Evolutionary conservation across 2,113 vertebrate genomes (phyloP).

Genomic region (Xiphophorus maculatus): DNA sequence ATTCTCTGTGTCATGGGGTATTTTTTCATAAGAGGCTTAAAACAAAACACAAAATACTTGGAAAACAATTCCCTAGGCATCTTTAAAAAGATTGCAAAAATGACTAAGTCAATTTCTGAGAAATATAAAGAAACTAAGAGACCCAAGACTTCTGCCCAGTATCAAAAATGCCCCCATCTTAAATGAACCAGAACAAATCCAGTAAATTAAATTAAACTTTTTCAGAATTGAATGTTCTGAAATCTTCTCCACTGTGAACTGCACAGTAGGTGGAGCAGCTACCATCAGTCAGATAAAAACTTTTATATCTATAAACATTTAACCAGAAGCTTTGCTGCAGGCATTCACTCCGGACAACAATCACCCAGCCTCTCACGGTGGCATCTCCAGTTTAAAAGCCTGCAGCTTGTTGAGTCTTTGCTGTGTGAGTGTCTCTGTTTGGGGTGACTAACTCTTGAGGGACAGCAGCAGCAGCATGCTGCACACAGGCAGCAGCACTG

Average conservation of each 20-base stretch:
- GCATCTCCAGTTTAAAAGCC: background rate
- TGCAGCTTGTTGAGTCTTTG: background rate
- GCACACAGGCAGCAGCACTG: slow-evolving; percentile 57
- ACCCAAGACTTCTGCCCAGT: background rate
- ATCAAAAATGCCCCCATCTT: background rate
- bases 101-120: background rate
- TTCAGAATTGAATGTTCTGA: background rate
- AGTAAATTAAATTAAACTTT: background rate
- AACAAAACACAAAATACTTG: background rate
- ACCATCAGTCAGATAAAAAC: slow-evolving; percentile 1
- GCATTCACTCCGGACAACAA: background rate
- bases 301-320: background rate
- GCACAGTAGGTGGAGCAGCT: background rate
- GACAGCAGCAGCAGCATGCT: slow-evolving; percentile 56
- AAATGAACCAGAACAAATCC: background rate
- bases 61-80: background rate
- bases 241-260: background rate
- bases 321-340: background rate
- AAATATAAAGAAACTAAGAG: background rate
- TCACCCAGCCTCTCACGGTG: too few species aligned
- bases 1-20: background rate
- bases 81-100: background rate
- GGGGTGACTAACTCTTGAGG: slow-evolving; percentile 55
- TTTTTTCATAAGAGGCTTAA: background rate
- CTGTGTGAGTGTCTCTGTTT: background rate